These are phyloP conservation scores for Ctena decussata DNA, from an alignment of 2,888 invertebrate species.

Conservation along the genomic window DNA sequence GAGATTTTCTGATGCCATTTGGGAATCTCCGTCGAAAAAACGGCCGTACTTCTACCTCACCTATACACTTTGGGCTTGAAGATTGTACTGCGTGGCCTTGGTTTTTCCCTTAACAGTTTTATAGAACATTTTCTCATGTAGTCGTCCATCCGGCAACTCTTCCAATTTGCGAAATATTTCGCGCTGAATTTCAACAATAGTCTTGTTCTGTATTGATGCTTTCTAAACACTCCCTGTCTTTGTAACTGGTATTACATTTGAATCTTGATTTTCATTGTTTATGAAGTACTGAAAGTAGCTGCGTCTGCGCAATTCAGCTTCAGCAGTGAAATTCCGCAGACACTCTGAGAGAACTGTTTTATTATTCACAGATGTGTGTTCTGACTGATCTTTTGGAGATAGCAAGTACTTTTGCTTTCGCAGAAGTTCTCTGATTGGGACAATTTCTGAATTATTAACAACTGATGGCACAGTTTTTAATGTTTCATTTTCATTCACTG, in stretches of 20 bases:
- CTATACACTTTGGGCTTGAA: too few relatives aligned
- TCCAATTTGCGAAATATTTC: not conserved
- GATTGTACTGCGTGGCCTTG: too few relatives aligned
- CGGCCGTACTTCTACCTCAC: too few relatives aligned
- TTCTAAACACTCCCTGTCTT: not conserved
- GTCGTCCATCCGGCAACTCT: not conserved
- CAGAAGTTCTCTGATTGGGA: not conserved
- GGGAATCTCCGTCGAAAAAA: too few relatives aligned
- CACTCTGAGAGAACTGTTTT: not conserved
- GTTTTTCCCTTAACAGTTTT: not conserved
- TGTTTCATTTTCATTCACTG: not conserved
- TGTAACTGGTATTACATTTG: not conserved
- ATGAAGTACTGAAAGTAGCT: not conserved
- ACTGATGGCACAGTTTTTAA: not conserved
- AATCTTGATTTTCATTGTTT: not conserved
- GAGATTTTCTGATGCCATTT: too few relatives aligned
- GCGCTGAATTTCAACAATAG: not conserved
- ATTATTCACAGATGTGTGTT: constrained; percentile 7
- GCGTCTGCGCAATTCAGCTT: not conserved
- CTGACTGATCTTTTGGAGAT: not conserved
- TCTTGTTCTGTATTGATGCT: not conserved
- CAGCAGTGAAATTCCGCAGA: constrained; percentile 20
- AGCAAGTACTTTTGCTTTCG: not conserved
- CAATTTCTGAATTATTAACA: not conserved
- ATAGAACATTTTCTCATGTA: not conserved